These are phyloP conservation scores for Suncus etruscus DNA, from an alignment of 2,113 vertebrate genomes.

Conservation along the genomic window DNA sequence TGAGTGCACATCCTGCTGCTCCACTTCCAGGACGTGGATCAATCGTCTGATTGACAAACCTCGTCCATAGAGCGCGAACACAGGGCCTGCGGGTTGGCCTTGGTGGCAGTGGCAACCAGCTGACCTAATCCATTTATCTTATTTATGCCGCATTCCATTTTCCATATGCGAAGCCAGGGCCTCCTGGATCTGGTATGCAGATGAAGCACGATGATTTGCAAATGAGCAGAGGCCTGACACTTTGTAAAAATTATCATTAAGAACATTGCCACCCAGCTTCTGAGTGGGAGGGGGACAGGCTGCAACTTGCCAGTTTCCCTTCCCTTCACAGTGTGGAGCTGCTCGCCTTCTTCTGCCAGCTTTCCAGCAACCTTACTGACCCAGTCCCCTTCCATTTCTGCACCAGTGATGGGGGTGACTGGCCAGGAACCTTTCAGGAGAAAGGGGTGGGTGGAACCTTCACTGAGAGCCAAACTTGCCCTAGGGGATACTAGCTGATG, in stretches of 20 bases:
- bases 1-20: not conserved
- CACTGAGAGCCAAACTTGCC: not conserved
- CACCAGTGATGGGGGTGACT: not conserved
- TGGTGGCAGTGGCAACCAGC: slow-evolving; percentile 60
- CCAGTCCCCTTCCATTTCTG: not conserved
- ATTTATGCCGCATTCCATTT: slow-evolving; percentile 76
- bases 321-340: not conserved
- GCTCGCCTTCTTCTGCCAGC: not conserved
- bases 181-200: slow-evolving; percentile 75
- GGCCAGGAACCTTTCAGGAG: not conserved
- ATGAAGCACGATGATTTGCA: slow-evolving; percentile 75
- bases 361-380: not conserved
- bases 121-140: slow-evolving; percentile 81
- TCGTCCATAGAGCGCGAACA: slow-evolving; percentile 35
- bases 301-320: slow-evolving; percentile 23
- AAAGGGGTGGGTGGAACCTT: not conserved
- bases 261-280: slow-evolving; percentile 52
- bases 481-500: not conserved
- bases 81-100: slow-evolving; percentile 11
- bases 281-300: not conserved
- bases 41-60: slow-evolving; percentile 74
- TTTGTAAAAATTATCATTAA: slow-evolving; percentile 76
- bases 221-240: slow-evolving; percentile 76
- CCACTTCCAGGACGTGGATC: slow-evolving; percentile 57
- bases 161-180: slow-evolving; percentile 68